A percentile compares a stretch with the other conserved stretches of the same genome.
Conservation (phyloP, 2,888 invertebrate species). For the Azorinus chamasolen region DNA sequence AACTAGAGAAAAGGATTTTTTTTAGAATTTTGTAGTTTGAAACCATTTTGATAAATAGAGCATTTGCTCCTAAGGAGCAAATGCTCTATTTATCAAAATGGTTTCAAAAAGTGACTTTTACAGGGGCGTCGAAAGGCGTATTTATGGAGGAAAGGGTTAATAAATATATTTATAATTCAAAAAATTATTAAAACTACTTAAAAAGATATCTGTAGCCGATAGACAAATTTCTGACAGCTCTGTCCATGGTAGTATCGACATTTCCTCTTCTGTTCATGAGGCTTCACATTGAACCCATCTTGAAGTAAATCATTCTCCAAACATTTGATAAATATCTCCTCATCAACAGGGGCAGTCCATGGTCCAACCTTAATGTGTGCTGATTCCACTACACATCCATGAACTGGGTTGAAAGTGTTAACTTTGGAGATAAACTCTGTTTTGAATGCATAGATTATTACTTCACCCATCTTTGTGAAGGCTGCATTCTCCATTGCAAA, state of each 20-base stretch:
- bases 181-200: background rate
- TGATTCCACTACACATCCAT: slow-evolving; percentile 82
- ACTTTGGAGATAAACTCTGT: slow-evolving; percentile 79
- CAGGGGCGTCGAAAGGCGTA: too few species aligned
- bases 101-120: too few species aligned
- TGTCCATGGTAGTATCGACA: slow-evolving; percentile 84
- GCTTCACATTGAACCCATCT: slow-evolving; percentile 80
- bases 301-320: slow-evolving; percentile 81
- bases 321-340: slow-evolving; percentile 81
- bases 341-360: slow-evolving; percentile 82
- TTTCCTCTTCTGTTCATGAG: slow-evolving; percentile 80
- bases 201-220: slow-evolving; percentile 44
- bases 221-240: slow-evolving; percentile 82
- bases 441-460: slow-evolving; percentile 80
- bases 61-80: too few species aligned
- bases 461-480: slow-evolving; percentile 78
- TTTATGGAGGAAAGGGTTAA: too few species aligned
- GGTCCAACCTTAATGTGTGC: slow-evolving; percentile 82
- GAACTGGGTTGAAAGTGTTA: slow-evolving; percentile 80
- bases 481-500: slow-evolving; percentile 82
- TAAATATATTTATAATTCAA: too few species aligned
- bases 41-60: too few species aligned
- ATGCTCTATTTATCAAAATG: too few species aligned
- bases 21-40: too few species aligned
- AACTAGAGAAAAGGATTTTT: too few species aligned